phyloP scores from a whole-genome alignment of 2,113 vertebrate species.

The Pteronura brasiliensis region DNA sequence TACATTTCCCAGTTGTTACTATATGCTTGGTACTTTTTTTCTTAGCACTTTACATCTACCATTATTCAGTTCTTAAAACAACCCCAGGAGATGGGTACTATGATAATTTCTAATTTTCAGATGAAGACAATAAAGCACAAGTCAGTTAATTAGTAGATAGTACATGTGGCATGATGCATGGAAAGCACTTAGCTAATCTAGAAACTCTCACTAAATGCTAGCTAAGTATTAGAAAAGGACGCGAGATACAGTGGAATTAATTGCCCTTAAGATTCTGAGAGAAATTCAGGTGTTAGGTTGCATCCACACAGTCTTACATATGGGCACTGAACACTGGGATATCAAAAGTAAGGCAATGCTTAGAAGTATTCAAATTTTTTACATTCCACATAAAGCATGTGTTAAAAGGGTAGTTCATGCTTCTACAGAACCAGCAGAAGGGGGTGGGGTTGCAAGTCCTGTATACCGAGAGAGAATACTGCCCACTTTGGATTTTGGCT shows the following conservation, averaged over 20 bases:
- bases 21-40: background rate
- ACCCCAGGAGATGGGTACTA: background rate
- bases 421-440: background rate
- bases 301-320: background rate
- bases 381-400: background rate
- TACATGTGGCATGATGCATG: background rate
- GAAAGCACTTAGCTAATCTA: constrained; percentile 4
- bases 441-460: background rate
- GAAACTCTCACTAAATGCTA: background rate
- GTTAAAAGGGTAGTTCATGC: background rate
- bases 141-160: background rate
- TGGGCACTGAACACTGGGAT: background rate
- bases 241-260: background rate
- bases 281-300: background rate
- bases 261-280: background rate
- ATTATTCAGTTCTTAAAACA: constrained; percentile 26
- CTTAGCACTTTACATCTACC: background rate
- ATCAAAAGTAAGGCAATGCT: background rate
- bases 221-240: background rate
- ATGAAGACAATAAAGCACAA: background rate
- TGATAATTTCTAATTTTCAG: constrained; percentile 39
- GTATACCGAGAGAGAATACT: background rate
- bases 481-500: background rate
- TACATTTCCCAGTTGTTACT: background rate
- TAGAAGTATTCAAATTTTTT: background rate